Percentiles rank a stretch among this genome's conserved stretches.
These are phyloP conservation scores for Branchellion lobata DNA, from an alignment of 2,888 invertebrate genomes.

Conservation along the genomic window DNA sequence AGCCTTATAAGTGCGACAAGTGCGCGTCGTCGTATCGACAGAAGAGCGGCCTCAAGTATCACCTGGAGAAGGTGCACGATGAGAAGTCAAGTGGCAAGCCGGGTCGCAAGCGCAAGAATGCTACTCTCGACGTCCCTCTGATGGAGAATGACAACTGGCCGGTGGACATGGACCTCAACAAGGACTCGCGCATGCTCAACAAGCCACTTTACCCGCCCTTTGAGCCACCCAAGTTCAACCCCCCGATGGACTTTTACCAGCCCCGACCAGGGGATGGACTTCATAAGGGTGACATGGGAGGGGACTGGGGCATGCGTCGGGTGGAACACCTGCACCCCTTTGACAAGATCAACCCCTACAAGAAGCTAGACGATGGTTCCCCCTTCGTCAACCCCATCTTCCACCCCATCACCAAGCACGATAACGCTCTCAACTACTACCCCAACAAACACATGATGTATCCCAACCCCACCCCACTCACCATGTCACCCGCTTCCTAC, in stretches of 20 bases:
- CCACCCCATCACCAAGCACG: slow-evolving; percentile 3
- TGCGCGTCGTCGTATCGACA: slow-evolving; percentile 60
- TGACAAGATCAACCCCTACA: slow-evolving; percentile 1
- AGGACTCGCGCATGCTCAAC: not conserved
- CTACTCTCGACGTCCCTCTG: slow-evolving; percentile 13
- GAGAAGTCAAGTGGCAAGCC: slow-evolving; percentile 45
- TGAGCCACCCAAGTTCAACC: slow-evolving; percentile 1
- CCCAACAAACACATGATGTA: slow-evolving; percentile 13
- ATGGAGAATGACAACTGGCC: slow-evolving; percentile 14
- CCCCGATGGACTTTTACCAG: slow-evolving; percentile 9
- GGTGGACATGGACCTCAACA: slow-evolving; percentile 4
- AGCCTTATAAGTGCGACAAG: slow-evolving; percentile 58
- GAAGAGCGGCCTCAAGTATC: slow-evolving; percentile 59
- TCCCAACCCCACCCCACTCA: not conserved
- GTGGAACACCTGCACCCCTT: not conserved
- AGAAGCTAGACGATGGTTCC: not conserved
- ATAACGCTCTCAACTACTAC: not conserved
- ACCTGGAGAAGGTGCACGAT: slow-evolving; percentile 53
- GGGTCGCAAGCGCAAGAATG: slow-evolving; percentile 44
- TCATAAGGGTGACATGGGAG: not conserved
- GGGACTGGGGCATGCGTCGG: slow-evolving; percentile 9
- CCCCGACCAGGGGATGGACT: not conserved
- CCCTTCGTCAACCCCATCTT: slow-evolving; percentile 2
- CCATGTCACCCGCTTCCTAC: not conserved
- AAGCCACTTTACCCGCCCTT: not conserved